Base-by-base conservation (phyloP, 2,888 invertebrate genomes). In the Dione juno region DNA sequence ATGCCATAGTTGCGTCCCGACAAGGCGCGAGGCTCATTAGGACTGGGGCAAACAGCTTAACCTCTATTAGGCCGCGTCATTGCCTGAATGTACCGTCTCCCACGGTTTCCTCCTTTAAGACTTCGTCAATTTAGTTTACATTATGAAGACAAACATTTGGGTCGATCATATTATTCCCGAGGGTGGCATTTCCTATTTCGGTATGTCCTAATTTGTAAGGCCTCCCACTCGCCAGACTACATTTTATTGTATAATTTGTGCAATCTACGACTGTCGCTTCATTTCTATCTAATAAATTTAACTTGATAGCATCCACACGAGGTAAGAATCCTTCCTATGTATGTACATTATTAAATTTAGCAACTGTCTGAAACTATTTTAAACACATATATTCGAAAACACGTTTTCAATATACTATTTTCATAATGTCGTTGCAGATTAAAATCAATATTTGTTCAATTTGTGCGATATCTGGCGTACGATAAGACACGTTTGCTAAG, bases 41-140 rank as follows among this genome's bases (percentile, higher is more conserved):
- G 74, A 21, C 73, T 83, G 84, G 89, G 90, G 82, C 89, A 88
- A 84, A 86, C 85, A 88, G 91, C 89, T 92, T 92, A 88, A 92
- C 92, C 92, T 87, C 92, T 79, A 92, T 92, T 92, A 88, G 84
- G 83, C 80, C 81, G 80, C 84, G 82, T 85, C 86, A 85, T 86
- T 85, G 86, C 83, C 83, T 82, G 84, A 85, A 85, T 79, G 77
- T 79, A 72, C 67, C 77, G 80, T 88, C 87, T 88, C 92, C 90
- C 90, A 90, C 90, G 85, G 82, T 80, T 87, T 91, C 90, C 90
- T 87, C 83, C 84, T 88, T 81, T 80, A 76, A 75, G 77, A 74
- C 78, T 77, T 81, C 85, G 78, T 81, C 87, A 87, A 88, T 90
- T 91, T 84, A 82, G 84, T 83, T 83, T 84, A 81, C 81, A 80